These are phyloP conservation scores for Trichopoda pennipes DNA, from an alignment of 2,888 invertebrate species.

Conservation along the genomic window DNA sequence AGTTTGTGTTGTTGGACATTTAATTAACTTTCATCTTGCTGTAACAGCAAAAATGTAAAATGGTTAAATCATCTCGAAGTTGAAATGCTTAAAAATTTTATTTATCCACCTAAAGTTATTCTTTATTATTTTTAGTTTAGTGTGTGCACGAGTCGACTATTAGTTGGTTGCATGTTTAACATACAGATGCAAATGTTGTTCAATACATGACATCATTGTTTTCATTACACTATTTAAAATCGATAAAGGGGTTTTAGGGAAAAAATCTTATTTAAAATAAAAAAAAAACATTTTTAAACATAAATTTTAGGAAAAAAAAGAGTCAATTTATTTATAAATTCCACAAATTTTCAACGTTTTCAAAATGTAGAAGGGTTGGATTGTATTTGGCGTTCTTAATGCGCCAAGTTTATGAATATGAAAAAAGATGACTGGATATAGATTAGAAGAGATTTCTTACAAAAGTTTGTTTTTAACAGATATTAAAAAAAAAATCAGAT, in stretches of 20 bases:
- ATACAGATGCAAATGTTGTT: constrained; percentile 26
- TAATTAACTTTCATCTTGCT: not conserved
- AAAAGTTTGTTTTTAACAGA: too few relatives aligned
- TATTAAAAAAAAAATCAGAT: too few relatives aligned
- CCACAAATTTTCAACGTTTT: not conserved
- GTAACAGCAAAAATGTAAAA: not conserved
- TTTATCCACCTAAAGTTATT: too few relatives aligned
- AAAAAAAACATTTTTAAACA: not conserved
- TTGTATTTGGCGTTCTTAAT: too few relatives aligned
- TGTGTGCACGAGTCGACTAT: constrained; percentile 7
- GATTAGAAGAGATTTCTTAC: too few relatives aligned
- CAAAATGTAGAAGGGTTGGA: too few relatives aligned
- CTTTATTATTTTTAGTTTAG: not conserved
- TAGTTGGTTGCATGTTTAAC: not conserved
- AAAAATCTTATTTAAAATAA: not conserved
- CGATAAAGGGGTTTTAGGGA: constrained; percentile 7
- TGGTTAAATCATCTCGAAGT: too few relatives aligned
- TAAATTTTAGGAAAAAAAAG: not conserved
- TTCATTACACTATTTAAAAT: constrained; percentile 23
- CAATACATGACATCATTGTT: constrained; percentile 58
- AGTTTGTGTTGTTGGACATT: not conserved
- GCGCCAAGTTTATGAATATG: too few relatives aligned
- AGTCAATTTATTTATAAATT: constrained; percentile 3
- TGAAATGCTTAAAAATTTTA: too few relatives aligned
- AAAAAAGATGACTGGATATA: too few relatives aligned